A percentile compares a stretch with the other conserved stretches of the same genome.
Conservation (phyloP, 2,888 invertebrate genomes). For the Platypus cylindrus region DNA sequence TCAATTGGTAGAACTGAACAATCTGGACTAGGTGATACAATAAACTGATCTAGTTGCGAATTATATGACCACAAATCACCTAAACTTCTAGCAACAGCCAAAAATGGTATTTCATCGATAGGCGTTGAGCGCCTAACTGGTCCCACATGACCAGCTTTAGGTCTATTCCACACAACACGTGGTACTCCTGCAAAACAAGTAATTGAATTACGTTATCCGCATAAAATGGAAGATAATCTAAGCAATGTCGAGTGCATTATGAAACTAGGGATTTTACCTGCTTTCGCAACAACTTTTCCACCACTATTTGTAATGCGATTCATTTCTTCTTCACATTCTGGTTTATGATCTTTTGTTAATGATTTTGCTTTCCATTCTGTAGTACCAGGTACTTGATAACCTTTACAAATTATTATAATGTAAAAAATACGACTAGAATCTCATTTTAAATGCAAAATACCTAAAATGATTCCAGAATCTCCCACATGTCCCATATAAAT, state of each 20-base stretch:
- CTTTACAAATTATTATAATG: no score
- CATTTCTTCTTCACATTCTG: constrained; percentile 75
- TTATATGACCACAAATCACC: constrained; percentile 99
- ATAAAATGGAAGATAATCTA: neutral
- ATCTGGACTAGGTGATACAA: constrained; percentile 97
- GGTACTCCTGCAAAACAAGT: constrained; percentile 64
- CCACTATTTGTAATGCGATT: constrained; percentile 69
- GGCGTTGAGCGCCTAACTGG: constrained; percentile 82
- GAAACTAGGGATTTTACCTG: constrained; percentile 26
- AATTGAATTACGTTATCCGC: no score
- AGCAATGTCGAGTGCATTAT: neutral
- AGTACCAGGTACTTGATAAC: constrained; percentile 34
- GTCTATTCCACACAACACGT: constrained; percentile 94
- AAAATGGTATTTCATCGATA: constrained; percentile 87
- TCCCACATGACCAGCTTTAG: constrained; percentile 69
- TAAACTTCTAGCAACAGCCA: constrained; percentile 90
- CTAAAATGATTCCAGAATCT: constrained; percentile 82
- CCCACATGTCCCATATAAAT: constrained; percentile 97
- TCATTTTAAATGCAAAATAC: constrained; percentile 17
- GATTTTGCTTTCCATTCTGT: constrained; percentile 65
- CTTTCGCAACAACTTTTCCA: constrained; percentile 63
- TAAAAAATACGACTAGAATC: neutral
- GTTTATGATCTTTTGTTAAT: constrained; percentile 89
- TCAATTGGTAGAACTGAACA: constrained; percentile 76
- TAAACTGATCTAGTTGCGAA: constrained; percentile 76